Base-by-base conservation (phyloP, 2,113 vertebrate genomes). In the Dasyornis broadbenti region DNA sequence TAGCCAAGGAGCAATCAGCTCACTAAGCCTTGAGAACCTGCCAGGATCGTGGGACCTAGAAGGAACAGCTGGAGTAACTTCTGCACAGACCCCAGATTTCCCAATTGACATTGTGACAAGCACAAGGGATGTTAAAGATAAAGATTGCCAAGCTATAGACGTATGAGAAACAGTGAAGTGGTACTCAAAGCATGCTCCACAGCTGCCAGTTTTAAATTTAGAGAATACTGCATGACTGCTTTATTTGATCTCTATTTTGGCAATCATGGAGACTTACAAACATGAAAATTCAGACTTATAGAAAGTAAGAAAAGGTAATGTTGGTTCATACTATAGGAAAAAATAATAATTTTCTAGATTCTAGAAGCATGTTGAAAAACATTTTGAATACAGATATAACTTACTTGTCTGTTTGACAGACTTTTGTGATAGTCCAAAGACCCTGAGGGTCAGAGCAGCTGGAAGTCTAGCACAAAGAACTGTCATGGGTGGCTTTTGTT, bases 21-120 rank as follows among this genome's bases (percentile, higher is more conserved):
- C 98, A 5, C 89, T 98, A 64, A 98, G 98, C 90, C 97, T 98
- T 68, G 98, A 98, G 94, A 98, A 98, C 61, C 88, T 98, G 75
- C 98, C 98, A 2, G 97, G 97, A 54, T 97, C 97, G 0, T 98
- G 98, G 98, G 97, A 98, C 63, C 60, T 79, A 80, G 98, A 98
- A 91, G 97, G 95, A 80, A 94, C 84, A 76, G 70, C 92, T 0
- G 22, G 80, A 79, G 49, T 90, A 11, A 33, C 92, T 68, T 91
- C 98, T 77, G 89, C 93, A 21, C 96, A 95, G 68, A 95, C 95
- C 44, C 92, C 96, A 54, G 97, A 98, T 92, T 97, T 97, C 56
- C 96, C 97, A 2, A 45, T 68, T 81, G 96, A 98, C 70, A 77
- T 97, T 75, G 95, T 96, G 84, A 94, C 96, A 92, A 98, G 98